phyloP scores from a whole-genome alignment of 2,797 vertebrate species.

The Chloroceryle amazona region DNA sequence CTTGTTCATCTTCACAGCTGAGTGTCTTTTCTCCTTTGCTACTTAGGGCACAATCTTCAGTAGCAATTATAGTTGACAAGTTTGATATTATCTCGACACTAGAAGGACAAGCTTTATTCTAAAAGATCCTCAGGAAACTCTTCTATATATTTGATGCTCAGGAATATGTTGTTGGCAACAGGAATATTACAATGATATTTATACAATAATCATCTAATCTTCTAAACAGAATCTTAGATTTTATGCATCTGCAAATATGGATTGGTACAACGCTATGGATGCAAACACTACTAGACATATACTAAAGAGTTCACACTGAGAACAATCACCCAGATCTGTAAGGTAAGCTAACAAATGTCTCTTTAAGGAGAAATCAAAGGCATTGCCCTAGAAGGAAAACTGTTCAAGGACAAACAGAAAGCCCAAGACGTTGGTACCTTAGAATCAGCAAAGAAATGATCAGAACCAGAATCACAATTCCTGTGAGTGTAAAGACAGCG shows the following conservation, averaged over 20 bases:
- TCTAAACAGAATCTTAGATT: background rate
- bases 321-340: background rate
- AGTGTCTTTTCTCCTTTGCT: background rate
- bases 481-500: conserved; percentile 89
- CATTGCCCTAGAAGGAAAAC: background rate
- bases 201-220: background rate
- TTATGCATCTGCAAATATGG: background rate
- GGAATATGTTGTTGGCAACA: too few species aligned
- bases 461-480: conserved; percentile 88
- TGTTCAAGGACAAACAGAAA: background rate
- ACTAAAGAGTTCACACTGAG: background rate
- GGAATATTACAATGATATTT: background rate
- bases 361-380: conserved; percentile 18
- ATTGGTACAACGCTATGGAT: background rate
- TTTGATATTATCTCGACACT: background rate
- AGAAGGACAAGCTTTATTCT: background rate
- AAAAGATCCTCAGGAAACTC: background rate
- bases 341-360: background rate
- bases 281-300: background rate
- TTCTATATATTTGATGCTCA: background rate
- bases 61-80: background rate
- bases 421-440: conserved; percentile 81
- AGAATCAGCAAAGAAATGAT: conserved; percentile 91
- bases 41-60: background rate
- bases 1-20: background rate